Evolutionary conservation across 2,113 vertebrate species (phyloP), one percentile per base, ranked within the genome.

Genomic region (Bambusicola thoracicus): DNA sequence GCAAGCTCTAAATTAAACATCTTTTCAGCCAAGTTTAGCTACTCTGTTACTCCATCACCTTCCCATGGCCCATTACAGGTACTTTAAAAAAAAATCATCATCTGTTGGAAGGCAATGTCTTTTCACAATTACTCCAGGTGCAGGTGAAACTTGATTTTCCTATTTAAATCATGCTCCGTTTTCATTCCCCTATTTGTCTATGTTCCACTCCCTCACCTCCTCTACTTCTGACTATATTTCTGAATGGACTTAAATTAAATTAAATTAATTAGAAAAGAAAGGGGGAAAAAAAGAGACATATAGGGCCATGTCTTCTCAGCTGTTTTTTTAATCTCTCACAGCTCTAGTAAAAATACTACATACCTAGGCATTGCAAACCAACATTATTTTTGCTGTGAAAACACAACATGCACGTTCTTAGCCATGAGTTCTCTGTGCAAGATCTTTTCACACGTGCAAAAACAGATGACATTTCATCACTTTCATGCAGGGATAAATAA

Each of bases 301-400:
- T 73, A 72, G 15, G 90, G 41, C 10, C 34, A 44, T 56, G 30
- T 85, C 94, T 90, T 86, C 48, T 94, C 86, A 86, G 67, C 44
- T 94, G 87, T 67, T 95, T 97, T 97, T 79, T 70, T 84, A 89
- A 96, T 92, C 59, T 94, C 91, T 97, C 95, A 41, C 41, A 70
- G 69, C 95, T 87, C 93, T 93, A 94, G 94, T 97, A 97, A 98
- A 97, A 97, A 94, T 82, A 65, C 53, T 93, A 36, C 65, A 43
- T 90, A 89, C 8, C 21, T 92, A 94, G 89, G 83, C 78, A 89
- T 66, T 96, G 81, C 84, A 97, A 97, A 95, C 62, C 89, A 97
- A 97, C 81, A 48, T 95, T 97, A 97, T 95, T 98, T 98, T 96
- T 98, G 78, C 82, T 97, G 79, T 95, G 94, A 97, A 98, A 97